phyloP scores from a whole-genome alignment of 2,888 invertebrate species.

The Dynastes hyllus region DNA sequence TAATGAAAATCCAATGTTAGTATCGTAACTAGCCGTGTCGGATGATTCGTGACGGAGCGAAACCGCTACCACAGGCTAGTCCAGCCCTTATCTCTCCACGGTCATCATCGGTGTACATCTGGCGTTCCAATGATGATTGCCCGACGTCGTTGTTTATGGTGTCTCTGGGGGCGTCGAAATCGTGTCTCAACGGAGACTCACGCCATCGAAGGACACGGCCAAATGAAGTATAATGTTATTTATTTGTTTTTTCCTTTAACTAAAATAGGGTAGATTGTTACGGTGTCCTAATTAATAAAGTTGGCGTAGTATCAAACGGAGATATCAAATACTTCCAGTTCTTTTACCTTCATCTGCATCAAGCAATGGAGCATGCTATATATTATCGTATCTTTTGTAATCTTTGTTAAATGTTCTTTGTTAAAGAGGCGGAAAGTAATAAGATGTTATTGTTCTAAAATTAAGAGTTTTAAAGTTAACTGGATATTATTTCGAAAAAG shows the following conservation, averaged over 20 bases:
- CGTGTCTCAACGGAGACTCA: slow-evolving; percentile 16
- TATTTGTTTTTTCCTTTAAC: slow-evolving; percentile 41
- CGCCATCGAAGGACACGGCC: slow-evolving; percentile 20
- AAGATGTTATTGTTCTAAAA: no score
- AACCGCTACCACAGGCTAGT: slow-evolving; percentile 46
- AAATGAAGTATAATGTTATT: slow-evolving; percentile 35
- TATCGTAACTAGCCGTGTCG: slow-evolving; percentile 62
- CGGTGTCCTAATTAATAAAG: slow-evolving; percentile 2
- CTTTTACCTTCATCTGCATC: no score
- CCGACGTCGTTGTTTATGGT: slow-evolving; percentile 44
- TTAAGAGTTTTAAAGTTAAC: no score
- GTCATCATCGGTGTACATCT: slow-evolving; percentile 48
- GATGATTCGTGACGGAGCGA: slow-evolving; percentile 61
- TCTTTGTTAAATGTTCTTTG: no score
- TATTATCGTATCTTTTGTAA: no score
- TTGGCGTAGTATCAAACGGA: background rate
- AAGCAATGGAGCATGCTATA: no score
- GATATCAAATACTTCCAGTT: no score
- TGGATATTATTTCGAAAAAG: no score
- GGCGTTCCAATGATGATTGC: slow-evolving; percentile 46
- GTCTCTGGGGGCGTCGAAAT: slow-evolving; percentile 51
- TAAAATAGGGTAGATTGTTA: slow-evolving; percentile 10
- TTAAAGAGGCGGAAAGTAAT: no score
- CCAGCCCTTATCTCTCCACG: slow-evolving; percentile 47
- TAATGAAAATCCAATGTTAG: slow-evolving; percentile 59